A percentile compares a stretch with the other conserved stretches of the same genome.
phyloP scores from a whole-genome alignment of 2,888 invertebrate genomes.

The Dasysyrphus tricinctus region DNA sequence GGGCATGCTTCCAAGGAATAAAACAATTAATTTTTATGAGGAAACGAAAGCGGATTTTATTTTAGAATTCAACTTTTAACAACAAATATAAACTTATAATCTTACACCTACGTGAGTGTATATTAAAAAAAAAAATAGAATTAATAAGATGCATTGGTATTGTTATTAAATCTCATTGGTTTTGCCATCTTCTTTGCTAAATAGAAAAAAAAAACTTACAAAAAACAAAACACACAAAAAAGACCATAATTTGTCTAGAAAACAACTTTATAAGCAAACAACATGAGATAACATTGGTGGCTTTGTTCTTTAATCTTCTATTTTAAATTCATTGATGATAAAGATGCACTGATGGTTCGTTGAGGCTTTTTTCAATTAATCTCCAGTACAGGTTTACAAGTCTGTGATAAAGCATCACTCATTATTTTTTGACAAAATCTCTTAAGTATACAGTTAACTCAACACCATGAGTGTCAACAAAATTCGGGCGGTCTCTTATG shows the following conservation, averaged over 20 bases:
- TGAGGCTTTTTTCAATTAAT: background rate
- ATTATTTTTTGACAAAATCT: conserved; percentile 9
- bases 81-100: too few species aligned
- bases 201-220: background rate
- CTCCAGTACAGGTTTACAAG: conserved; percentile 55
- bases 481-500: conserved; percentile 44
- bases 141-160: too few species aligned
- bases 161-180: too few species aligned
- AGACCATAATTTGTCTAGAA: background rate
- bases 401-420: conserved; percentile 64
- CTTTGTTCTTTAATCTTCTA: conserved; percentile 48
- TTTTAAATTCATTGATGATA: conserved; percentile 28
- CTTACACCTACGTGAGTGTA: too few species aligned
- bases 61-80: too few species aligned
- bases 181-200: too few species aligned
- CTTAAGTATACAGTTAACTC: conserved; percentile 15
- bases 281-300: conserved; percentile 1
- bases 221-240: background rate
- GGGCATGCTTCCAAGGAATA: too few species aligned
- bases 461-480: conserved; percentile 49
- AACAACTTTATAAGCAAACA: background rate
- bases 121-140: too few species aligned
- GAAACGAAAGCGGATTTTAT: too few species aligned
- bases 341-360: conserved; percentile 3
- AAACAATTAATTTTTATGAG: too few species aligned